phyloP scores from a whole-genome alignment of 2,113 vertebrate species.

The Lampris megalopsis region DNA sequence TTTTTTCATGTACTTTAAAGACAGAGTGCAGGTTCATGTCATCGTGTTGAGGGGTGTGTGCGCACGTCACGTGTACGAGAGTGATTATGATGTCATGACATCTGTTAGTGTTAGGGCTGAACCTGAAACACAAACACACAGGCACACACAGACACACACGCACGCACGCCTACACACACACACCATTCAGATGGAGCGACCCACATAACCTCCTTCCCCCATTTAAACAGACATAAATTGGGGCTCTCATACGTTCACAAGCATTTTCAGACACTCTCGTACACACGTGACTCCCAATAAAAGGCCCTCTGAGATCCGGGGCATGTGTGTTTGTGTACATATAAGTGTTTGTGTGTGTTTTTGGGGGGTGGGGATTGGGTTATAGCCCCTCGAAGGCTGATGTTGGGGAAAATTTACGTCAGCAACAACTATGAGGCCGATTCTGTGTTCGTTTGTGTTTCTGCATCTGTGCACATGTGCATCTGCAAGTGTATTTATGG shows the following conservation, averaged over 20 bases:
- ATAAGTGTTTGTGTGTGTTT: no score
- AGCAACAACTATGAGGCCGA: neutral
- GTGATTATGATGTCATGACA: conserved; percentile 61
- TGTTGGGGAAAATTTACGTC: neutral
- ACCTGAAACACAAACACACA: conserved; percentile 42
- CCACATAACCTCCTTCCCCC: neutral
- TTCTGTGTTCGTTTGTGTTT: neutral
- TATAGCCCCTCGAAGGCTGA: no score
- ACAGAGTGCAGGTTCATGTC: conserved; percentile 28
- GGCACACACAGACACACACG: conserved; percentile 31
- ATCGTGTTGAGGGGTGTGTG: conserved; percentile 13
- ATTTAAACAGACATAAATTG: conserved; percentile 15
- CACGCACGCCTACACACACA: neutral
- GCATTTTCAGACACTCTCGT: conserved; percentile 25
- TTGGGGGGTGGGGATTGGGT: no score
- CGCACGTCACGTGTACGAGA: conserved; percentile 16
- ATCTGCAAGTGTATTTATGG: neutral
- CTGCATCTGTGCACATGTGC: neutral
- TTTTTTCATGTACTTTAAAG: conserved; percentile 13
- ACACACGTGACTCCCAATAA: conserved; percentile 38
- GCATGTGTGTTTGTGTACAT: neutral
- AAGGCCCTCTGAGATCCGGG: neutral
- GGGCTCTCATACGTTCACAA: conserved; percentile 15
- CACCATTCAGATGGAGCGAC: neutral
- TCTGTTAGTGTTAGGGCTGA: conserved; percentile 59